Evolutionary conservation across 2,113 vertebrate genomes (phyloP).

Genomic region (Myocastor coypus): DNA sequence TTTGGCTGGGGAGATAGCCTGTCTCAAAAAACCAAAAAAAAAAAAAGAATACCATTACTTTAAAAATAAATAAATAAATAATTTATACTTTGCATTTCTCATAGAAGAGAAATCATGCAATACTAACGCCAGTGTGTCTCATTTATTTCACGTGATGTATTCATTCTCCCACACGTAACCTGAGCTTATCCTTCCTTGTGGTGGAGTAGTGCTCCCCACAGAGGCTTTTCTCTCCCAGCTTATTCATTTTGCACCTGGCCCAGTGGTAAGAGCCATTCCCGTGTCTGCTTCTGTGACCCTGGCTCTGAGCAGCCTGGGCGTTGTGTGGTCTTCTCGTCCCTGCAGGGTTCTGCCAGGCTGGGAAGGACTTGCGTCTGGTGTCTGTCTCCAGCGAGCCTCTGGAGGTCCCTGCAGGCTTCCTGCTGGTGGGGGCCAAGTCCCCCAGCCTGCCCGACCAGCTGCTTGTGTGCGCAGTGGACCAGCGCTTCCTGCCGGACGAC

Average conservation of each 20-base stretch:
- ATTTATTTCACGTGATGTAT: neutral
- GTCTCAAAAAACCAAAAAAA: no score
- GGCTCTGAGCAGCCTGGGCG: neutral
- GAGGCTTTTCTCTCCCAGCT: neutral
- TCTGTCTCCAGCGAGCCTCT: slow-evolving; percentile 92
- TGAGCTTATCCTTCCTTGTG: neutral
- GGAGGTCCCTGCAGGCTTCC: slow-evolving; percentile 93
- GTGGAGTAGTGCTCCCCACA: neutral
- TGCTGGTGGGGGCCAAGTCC: slow-evolving; percentile 94
- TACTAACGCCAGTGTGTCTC: neutral
- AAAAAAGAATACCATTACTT: no score
- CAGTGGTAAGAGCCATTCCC: neutral
- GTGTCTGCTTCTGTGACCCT: rapidly evolving
- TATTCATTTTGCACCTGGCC: no score
- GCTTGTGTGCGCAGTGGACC: slow-evolving; percentile 96
- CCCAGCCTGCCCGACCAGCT: slow-evolving; percentile 93
- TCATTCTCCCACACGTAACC: neutral
- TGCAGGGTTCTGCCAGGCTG: slow-evolving; percentile 95
- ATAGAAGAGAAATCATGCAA: neutral
- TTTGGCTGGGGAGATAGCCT: no score
- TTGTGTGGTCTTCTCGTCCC: rapidly evolving
- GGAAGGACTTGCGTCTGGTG: slow-evolving; percentile 94
- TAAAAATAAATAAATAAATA: no score
- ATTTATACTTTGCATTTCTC: neutral
- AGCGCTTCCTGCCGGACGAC: slow-evolving; percentile 96